Evolutionary conservation across 2,888 invertebrate genomes (phyloP).

Genomic region (Mystacides longicornis): DNA sequence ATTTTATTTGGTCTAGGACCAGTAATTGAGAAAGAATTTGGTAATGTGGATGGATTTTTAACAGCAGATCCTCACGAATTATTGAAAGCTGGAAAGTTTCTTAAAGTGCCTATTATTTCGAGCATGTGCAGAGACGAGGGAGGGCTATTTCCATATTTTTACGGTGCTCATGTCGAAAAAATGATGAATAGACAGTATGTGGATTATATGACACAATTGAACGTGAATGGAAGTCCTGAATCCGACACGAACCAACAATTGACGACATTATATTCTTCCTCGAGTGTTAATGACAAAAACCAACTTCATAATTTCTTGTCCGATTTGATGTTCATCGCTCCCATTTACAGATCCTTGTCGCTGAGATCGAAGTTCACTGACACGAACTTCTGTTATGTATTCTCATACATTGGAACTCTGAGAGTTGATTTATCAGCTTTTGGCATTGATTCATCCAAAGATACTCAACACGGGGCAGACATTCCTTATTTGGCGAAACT

Average conservation of each 20-base stretch:
- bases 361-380: conserved; percentile 3
- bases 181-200: conserved; percentile 8
- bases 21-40: conserved; percentile 16
- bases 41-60: conserved; percentile 12
- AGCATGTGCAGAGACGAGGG: conserved; percentile 52
- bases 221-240: conserved; percentile 27
- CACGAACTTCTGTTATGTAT: conserved; percentile 21
- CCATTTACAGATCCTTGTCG: conserved; percentile 10
- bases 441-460: conserved; percentile 26
- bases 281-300: conserved; percentile 7
- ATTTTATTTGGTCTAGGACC: conserved; percentile 31
- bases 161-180: conserved; percentile 4
- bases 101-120: conserved; percentile 45
- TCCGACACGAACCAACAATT: conserved; percentile 33
- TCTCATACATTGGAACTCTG: conserved; percentile 32
- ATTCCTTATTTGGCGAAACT: conserved; percentile 25
- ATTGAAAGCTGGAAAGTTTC: conserved; percentile 35
- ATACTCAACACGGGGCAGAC: conserved; percentile 34
- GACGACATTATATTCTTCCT: conserved; percentile 32
- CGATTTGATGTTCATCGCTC: conserved; percentile 15
- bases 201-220: conserved; percentile 9
- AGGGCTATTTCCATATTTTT: conserved; percentile 30
- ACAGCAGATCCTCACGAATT: conserved; percentile 40
- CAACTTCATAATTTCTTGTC: conserved; percentile 12
- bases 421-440: neutral